Conservation (phyloP, 2,113 vertebrate species). For the Hepsetus odoe region DNA sequence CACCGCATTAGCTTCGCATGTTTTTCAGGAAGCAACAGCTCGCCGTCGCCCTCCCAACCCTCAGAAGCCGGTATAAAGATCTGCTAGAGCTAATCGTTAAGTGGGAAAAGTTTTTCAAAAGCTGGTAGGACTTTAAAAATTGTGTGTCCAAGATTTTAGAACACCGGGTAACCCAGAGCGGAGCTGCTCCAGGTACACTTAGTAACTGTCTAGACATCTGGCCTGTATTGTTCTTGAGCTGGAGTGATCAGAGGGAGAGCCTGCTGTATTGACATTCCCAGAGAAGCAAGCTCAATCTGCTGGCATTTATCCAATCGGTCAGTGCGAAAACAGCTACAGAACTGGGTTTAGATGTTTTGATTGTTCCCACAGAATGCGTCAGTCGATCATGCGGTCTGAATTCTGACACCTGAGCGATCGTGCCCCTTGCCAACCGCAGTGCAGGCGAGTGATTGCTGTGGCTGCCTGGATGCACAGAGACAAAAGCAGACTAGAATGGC, state of each 20-base stretch:
- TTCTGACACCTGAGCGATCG: background rate
- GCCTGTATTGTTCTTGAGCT: too few species aligned
- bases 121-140: too few species aligned
- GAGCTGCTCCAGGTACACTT: too few species aligned
- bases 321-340: background rate
- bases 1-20: too few species aligned
- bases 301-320: slow-evolving; percentile 11
- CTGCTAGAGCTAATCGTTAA: too few species aligned
- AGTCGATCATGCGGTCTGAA: background rate
- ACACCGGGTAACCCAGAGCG: too few species aligned
- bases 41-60: too few species aligned
- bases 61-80: too few species aligned
- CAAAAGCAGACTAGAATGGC: background rate
- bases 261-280: slow-evolving; percentile 32
- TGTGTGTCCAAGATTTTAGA: too few species aligned
- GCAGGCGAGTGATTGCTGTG: background rate
- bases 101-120: too few species aligned
- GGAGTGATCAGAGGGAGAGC: background rate
- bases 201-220: too few species aligned
- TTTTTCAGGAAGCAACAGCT: too few species aligned
- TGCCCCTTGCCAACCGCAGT: background rate
- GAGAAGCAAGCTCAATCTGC: background rate
- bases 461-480: background rate
- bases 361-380: background rate
- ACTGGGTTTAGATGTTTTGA: slow-evolving; percentile 7